Conservation (phyloP, 30 jellyfish, hydroid and myxozoan species). For the Nemopilema nomurai region DNA sequence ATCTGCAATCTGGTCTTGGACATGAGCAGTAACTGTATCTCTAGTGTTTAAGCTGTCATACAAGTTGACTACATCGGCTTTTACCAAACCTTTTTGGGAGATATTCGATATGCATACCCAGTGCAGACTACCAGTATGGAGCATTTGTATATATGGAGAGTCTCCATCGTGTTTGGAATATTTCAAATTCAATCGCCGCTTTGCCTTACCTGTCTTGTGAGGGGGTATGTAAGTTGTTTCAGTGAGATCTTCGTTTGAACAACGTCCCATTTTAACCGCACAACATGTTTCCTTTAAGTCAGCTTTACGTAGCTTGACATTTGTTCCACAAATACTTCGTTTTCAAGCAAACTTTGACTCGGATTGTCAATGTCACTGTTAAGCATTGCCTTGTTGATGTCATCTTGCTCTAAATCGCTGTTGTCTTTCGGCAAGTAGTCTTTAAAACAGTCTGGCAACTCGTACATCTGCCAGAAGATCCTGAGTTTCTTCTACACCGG, state of each 20-base stretch:
- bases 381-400: too few species aligned
- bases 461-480: conserved; percentile 35
- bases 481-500: conserved; percentile 13
- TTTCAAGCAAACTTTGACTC: too few species aligned
- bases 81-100: neutral
- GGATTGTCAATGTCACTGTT: too few species aligned
- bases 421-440: conserved; percentile 6
- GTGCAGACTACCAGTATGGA: neutral
- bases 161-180: neutral
- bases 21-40: neutral
- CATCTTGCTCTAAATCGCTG: conserved; percentile 6
- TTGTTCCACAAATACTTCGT: too few species aligned
- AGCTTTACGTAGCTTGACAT: too few species aligned
- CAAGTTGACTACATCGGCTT: neutral
- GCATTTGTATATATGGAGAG: neutral
- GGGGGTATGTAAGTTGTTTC: neutral
- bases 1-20: conserved; percentile 40
- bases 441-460: conserved; percentile 23
- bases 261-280: too few species aligned
- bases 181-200: neutral
- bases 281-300: too few species aligned
- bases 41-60: neutral
- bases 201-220: neutral
- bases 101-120: neutral
- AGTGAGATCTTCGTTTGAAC: too few species aligned